Evolutionary conservation across 2,888 invertebrate genomes (phyloP).

Genomic region (Dioctria rufipes): DNA sequence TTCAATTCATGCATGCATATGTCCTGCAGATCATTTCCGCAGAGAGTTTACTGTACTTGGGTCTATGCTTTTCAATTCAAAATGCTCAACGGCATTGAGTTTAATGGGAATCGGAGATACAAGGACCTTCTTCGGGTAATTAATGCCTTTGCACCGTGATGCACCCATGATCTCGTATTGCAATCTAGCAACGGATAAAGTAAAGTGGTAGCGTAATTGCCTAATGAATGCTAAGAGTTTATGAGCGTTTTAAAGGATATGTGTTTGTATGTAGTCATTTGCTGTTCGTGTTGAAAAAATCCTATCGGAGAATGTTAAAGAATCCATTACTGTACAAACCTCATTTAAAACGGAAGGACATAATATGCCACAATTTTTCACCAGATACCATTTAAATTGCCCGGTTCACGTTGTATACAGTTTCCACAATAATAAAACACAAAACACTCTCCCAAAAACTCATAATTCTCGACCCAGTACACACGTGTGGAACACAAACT

Average conservation of each 20-base stretch:
- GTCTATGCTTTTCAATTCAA: constrained; percentile 29
- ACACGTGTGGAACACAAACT: background rate
- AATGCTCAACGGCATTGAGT: constrained; percentile 17
- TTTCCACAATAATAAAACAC: too few relatives aligned
- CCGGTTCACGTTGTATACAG: too few relatives aligned
- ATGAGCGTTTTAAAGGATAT: background rate
- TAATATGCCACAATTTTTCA: too few relatives aligned
- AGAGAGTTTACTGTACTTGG: background rate
- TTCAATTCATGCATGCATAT: constrained; percentile 49
- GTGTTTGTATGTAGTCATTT: background rate
- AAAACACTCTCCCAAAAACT: too few relatives aligned
- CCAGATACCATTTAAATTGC: too few relatives aligned
- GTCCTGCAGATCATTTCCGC: constrained; percentile 52
- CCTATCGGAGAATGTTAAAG: too few relatives aligned
- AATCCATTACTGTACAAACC: too few relatives aligned
- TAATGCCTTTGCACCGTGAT: background rate
- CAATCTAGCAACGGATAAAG: background rate
- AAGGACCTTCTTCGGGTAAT: background rate
- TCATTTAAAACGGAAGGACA: too few relatives aligned
- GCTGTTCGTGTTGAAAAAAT: background rate
- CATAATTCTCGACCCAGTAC: background rate
- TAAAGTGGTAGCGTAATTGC: constrained; percentile 25
- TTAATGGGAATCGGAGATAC: constrained; percentile 35
- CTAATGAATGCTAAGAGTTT: background rate
- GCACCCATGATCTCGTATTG: background rate